Conservation (phyloP, 2,888 invertebrate genomes). For the Tetragnatha montana region DNA sequence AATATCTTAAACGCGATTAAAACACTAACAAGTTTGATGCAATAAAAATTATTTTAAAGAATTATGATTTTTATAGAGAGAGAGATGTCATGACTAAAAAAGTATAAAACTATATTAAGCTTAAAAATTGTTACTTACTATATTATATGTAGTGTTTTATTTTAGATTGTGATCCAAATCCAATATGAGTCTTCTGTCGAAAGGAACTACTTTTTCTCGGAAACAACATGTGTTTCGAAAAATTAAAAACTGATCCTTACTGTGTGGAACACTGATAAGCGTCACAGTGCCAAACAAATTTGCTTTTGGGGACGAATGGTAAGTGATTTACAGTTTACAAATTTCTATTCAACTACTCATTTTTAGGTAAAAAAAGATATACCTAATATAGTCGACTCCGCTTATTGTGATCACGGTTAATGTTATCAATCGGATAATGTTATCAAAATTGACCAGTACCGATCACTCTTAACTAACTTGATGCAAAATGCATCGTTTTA, state of each 20-base stretch:
- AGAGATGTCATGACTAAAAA: too few species aligned
- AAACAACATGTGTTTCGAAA: slow-evolving; percentile 5
- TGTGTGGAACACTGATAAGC: background rate
- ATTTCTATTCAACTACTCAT: background rate
- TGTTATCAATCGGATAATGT: too few species aligned
- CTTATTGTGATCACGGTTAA: too few species aligned
- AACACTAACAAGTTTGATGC: too few species aligned
- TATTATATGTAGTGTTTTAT: slow-evolving; percentile 2
- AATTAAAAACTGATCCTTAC: slow-evolving; percentile 17
- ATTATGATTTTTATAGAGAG: too few species aligned
- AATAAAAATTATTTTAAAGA: too few species aligned
- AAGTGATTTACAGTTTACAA: slow-evolving; percentile 15
- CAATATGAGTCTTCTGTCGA: slow-evolving; percentile 15
- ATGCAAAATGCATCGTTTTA: too few species aligned
- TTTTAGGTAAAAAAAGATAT: background rate
- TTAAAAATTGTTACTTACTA: background rate
- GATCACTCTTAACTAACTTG: too few species aligned
- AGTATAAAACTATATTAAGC: too few species aligned
- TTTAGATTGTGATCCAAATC: slow-evolving; percentile 13
- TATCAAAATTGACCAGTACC: too few species aligned
- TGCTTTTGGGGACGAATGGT: slow-evolving; percentile 58
- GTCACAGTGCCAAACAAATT: slow-evolving; percentile 19
- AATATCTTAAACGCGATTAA: too few species aligned
- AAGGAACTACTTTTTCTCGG: slow-evolving; percentile 28
- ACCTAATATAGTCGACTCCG: too few species aligned